Evolutionary conservation across 1,140 invertebrate species (phyloP), one percentile per base, ranked within the genome.

Genomic region (Zaprionus ghesquierei): DNA sequence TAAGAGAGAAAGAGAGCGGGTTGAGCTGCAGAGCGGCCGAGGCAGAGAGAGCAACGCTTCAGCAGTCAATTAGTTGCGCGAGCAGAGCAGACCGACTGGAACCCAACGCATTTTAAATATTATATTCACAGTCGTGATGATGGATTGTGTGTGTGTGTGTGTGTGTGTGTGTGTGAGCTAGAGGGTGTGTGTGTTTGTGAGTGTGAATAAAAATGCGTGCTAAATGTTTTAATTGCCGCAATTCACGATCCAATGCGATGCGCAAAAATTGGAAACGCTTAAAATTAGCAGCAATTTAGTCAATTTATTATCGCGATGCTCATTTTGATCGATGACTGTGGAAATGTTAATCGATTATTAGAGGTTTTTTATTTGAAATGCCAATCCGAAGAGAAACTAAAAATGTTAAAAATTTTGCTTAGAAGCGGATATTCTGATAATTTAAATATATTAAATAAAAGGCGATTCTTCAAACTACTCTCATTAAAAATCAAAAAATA

Each of bases 201-300:
- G 31, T 56, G 53, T 53, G 68, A 85, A 73, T 59, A 33, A 49
- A 85, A 85, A 69, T 81, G 82, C 81, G 82, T 86, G 82, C 64
- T 81, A 87, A 87, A 86, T 87, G 75, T 63, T 75, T 78, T 81
- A 86, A 86, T 86, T 86, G 82, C 79, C 62, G 60, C 78, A 74
- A 81, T 86, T 81, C 81, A 86, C 80, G 63, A 73, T 59, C 60
- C 41, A 27, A 38, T 66, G 50, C 53, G 65, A 63, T 61, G 64
- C 65, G 77, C 77, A 49, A 63, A 81, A 66, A 78, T 78, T 78
- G 29, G 63, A 75, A 81, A 81, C 70, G 75, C 75, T 68, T 49
- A 63, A 74, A 82, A 81, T 78, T 69, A 66, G 51, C 60, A 49
- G 63, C 55, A 81, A 81, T 82, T 77, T 49, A 38, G 35, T 61